phyloP scores from a whole-genome alignment of 30 jellyfish, hydroid and myxozoan genomes.

The Hydractinia echinata region DNA sequence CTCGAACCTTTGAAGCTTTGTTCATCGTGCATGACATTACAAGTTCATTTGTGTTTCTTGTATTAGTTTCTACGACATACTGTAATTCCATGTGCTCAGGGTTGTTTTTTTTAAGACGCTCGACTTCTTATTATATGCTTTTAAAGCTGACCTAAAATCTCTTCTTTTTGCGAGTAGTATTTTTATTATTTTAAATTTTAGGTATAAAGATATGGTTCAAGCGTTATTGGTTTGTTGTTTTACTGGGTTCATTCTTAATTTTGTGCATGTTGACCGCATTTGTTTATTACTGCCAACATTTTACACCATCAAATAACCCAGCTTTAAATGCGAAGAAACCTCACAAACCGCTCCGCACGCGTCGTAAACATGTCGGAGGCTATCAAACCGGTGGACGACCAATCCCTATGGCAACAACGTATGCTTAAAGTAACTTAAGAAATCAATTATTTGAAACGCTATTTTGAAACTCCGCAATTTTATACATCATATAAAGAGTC shows the following conservation, averaged over 20 bases:
- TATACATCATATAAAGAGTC: no score
- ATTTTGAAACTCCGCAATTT: no score
- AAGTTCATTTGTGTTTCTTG: no score
- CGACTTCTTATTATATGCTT: no score
- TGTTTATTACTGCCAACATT: slow-evolving; percentile 67
- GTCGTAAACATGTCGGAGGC: slow-evolving; percentile 32
- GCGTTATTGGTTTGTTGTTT: slow-evolving; percentile 90
- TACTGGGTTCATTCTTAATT: slow-evolving; percentile 63
- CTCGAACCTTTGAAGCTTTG: no score
- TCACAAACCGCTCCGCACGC: slow-evolving; percentile 37
- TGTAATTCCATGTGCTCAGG: no score
- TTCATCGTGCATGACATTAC: no score
- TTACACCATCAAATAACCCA: slow-evolving; percentile 94
- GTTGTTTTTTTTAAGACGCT: no score
- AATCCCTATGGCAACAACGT: slow-evolving; percentile 41
- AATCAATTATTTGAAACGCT: no score
- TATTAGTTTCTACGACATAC: no score
- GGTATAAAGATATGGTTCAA: slow-evolving; percentile 88
- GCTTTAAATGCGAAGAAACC: slow-evolving; percentile 61
- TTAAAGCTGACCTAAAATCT: no score
- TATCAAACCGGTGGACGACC: slow-evolving; percentile 41
- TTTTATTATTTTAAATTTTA: slow-evolving; percentile 6
- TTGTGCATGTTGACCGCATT: slow-evolving; percentile 87
- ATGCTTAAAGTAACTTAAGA: slow-evolving; percentile 1
- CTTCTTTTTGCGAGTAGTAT: no score